Conservation (phyloP, 2,888 invertebrate species). For the Cerastis rubricosa region DNA sequence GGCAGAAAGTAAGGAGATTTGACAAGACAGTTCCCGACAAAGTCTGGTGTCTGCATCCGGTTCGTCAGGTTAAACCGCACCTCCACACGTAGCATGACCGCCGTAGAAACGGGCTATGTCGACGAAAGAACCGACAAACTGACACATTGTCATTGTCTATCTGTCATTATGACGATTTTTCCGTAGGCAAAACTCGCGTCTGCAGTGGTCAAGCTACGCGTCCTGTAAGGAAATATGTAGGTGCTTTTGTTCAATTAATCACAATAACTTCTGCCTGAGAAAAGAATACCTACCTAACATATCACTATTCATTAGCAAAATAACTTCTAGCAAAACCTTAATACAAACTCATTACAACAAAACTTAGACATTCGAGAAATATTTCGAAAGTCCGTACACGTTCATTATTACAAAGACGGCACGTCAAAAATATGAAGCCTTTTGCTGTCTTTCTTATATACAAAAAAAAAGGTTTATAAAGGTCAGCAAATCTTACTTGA, state of each 20-base stretch:
- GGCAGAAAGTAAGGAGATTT: too few species aligned
- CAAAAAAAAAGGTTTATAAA: conserved; percentile 18
- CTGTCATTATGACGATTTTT: too few species aligned
- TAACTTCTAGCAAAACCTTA: neutral
- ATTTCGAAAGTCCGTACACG: conserved; percentile 22
- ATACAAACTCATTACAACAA: conserved; percentile 2
- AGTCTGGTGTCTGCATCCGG: neutral
- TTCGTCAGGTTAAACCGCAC: neutral
- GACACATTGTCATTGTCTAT: too few species aligned
- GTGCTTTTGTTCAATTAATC: neutral
- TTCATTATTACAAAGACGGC: conserved; percentile 44
- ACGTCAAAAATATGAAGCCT: conserved; percentile 29
- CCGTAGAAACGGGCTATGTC: too few species aligned
- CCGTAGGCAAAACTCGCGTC: too few species aligned
- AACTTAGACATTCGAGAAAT: conserved; percentile 7
- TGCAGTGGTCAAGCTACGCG: too few species aligned
- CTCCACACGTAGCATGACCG: too few species aligned
- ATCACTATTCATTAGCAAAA: neutral
- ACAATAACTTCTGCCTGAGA: neutral
- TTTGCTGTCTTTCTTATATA: conserved; percentile 11
- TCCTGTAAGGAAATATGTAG: neutral
- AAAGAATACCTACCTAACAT: neutral
- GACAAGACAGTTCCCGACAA: neutral
- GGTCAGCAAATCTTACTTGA: conserved; percentile 22
- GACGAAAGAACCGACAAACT: too few species aligned